Evolutionary conservation across 2,888 invertebrate genomes (phyloP).

Genomic region (Epistrophe grossulariae): DNA sequence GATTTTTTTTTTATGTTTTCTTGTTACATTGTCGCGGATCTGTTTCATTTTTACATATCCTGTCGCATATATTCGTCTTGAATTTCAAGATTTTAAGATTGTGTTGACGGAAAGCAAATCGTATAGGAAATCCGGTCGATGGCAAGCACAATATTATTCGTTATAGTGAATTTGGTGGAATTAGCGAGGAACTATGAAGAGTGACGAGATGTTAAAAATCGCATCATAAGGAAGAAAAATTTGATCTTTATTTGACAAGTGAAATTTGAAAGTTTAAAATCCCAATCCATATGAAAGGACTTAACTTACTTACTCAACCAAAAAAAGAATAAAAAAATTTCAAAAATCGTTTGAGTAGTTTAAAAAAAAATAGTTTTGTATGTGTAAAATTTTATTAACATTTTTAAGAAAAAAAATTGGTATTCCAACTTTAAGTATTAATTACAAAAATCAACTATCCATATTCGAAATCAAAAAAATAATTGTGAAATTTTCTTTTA

Average conservation of each 20-base stretch:
- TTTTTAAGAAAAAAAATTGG: too few relatives aligned
- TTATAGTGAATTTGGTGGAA: slow-evolving; percentile 14
- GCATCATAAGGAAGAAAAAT: not conserved
- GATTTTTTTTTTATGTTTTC: slow-evolving; percentile 14
- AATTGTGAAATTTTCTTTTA: too few relatives aligned
- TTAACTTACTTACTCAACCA: too few relatives aligned
- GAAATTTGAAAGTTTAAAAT: not conserved
- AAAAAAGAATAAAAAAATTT: too few relatives aligned
- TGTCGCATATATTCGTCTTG: slow-evolving; percentile 48
- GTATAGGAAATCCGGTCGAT: slow-evolving; percentile 14
- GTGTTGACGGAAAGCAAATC: slow-evolving; percentile 39
- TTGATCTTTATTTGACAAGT: not conserved
- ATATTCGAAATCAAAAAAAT: too few relatives aligned
- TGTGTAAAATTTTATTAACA: too few relatives aligned
- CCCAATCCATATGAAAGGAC: not conserved
- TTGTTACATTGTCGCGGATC: not conserved
- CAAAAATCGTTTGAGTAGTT: too few relatives aligned
- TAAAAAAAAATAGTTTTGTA: too few relatives aligned
- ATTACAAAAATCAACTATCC: too few relatives aligned
- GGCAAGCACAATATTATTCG: slow-evolving; percentile 11
- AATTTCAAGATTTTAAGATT: slow-evolving; percentile 42
- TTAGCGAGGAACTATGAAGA: not conserved
- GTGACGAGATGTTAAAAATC: slow-evolving; percentile 41
- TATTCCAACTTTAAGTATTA: too few relatives aligned
- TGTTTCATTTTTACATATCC: slow-evolving; percentile 48